Evolutionary conservation across 2,888 invertebrate genomes (phyloP).

Genomic region (Mythimna pallens): DNA sequence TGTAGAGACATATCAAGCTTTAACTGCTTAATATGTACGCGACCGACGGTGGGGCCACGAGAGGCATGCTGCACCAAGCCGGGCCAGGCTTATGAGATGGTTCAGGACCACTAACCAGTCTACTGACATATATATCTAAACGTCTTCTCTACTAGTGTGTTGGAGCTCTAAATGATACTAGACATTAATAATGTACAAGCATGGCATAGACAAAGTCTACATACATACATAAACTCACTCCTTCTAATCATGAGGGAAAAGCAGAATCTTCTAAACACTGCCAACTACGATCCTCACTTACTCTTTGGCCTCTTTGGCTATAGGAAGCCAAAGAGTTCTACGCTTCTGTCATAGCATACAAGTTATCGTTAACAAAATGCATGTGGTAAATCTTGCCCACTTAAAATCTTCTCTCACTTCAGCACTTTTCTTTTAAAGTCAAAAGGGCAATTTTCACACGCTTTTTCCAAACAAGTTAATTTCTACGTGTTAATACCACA

Average conservation of each 20-base stretch:
- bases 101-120: not conserved
- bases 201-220: not conserved
- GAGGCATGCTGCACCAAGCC: no score
- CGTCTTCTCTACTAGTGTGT: not conserved
- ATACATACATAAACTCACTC: not conserved
- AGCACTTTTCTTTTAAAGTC: not conserved
- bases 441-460: constrained; percentile 20
- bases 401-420: not conserved
- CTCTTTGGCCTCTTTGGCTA: not conserved
- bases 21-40: no score
- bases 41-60: no score
- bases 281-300: not conserved
- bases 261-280: not conserved
- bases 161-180: not conserved
- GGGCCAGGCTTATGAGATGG: not conserved
- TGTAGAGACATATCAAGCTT: no score
- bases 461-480: constrained; percentile 65
- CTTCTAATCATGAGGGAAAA: not conserved
- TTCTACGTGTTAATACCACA: constrained; percentile 56
- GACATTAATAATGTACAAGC: not conserved
- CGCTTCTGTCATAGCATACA: not conserved
- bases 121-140: not conserved
- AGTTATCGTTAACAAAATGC: not conserved
- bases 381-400: not conserved
- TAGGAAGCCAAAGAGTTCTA: no score